These are phyloP conservation scores for cattle (Bos taurus) DNA, from an alignment of 2,113 vertebrate genomes.

Conservation along the genomic window ARS-UCD2.0 NC_037333.1:83700001-83700500, in stretches of 20 bases:
- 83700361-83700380: not conserved
- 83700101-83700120: not conserved
- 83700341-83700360: not conserved
- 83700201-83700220: not conserved
- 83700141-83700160: not conserved
- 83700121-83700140: not conserved
- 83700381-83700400: not conserved
- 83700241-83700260: not conserved
- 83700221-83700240: not conserved
- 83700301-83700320: not conserved
- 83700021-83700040: not conserved
- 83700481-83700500: not conserved
- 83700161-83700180: not conserved
- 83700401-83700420: not conserved
- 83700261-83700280: not conserved
- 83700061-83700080: not conserved
- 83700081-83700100: not conserved
- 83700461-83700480: not conserved
- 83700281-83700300: not conserved
- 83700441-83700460: not conserved
- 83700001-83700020: not conserved
- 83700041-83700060: not conserved
- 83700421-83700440: not conserved
- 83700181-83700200: not conserved
- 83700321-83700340: not conserved